These are phyloP conservation scores for Dioctria linearis DNA, from an alignment of 2,888 invertebrate species.

Conservation along the genomic window DNA sequence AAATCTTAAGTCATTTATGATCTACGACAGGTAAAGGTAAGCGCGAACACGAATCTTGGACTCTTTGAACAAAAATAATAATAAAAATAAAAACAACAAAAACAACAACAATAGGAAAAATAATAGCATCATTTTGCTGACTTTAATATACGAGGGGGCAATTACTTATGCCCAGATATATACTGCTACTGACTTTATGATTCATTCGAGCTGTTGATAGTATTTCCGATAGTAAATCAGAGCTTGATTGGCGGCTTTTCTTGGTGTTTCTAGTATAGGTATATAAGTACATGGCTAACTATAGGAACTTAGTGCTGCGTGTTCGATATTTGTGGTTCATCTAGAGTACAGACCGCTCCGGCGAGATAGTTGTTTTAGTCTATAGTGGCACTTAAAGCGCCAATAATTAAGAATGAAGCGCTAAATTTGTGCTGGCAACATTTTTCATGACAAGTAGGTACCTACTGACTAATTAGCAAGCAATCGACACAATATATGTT, in stretches of 20 bases:
- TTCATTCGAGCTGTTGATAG: not conserved
- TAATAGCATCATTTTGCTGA: not conserved
- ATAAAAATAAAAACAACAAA: too few relatives aligned
- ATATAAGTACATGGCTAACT: not conserved
- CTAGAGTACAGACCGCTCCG: too few relatives aligned
- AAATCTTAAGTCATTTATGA: not conserved
- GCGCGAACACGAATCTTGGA: not conserved
- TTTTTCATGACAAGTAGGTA: too few relatives aligned
- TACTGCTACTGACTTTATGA: slow-evolving; percentile 12
- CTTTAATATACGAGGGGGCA: not conserved
- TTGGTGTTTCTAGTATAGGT: not conserved
- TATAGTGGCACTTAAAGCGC: too few relatives aligned
- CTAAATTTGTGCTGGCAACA: too few relatives aligned
- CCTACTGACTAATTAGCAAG: too few relatives aligned
- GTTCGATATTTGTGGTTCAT: too few relatives aligned
- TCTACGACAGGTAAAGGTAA: not conserved
- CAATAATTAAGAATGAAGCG: too few relatives aligned
- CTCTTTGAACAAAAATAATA: not conserved
- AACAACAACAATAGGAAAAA: not conserved
- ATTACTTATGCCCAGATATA: not conserved
- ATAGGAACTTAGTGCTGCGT: not conserved
- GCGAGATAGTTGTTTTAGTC: too few relatives aligned
- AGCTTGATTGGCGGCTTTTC: not conserved
- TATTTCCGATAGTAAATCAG: slow-evolving; percentile 4
- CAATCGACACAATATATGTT: too few relatives aligned